These are phyloP conservation scores for Coregonus sp. DNA, from an alignment of 2,797 vertebrate species.

Conservation along the genomic window DNA sequence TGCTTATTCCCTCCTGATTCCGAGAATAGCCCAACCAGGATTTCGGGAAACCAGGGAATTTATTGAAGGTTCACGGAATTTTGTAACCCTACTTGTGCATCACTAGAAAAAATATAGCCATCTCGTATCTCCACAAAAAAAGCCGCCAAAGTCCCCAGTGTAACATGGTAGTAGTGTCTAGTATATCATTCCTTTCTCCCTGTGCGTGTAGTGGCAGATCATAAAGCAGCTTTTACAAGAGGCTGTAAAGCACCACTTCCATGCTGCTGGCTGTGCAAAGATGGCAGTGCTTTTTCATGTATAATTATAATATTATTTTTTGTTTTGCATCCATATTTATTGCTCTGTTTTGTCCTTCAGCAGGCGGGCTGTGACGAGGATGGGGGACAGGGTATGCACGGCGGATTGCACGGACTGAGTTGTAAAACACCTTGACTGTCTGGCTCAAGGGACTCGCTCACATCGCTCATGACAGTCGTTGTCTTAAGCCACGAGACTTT, in stretches of 20 bases:
- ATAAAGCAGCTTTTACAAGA: conserved; percentile 67
- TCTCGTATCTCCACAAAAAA: conserved; percentile 4
- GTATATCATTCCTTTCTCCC: conserved; percentile 40
- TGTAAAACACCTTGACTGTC: conserved; percentile 53
- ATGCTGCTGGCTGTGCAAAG: conserved; percentile 43
- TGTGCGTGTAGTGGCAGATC: conserved; percentile 50
- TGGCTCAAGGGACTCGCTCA: conserved; percentile 41
- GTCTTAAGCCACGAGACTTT: not conserved
- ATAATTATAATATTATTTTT: conserved; percentile 60
- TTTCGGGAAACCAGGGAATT: too few relatives aligned
- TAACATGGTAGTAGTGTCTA: conserved; percentile 23
- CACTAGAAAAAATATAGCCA: not conserved
- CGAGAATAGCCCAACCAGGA: too few relatives aligned
- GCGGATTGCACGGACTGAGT: conserved; percentile 48
- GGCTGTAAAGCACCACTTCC: conserved; percentile 62
- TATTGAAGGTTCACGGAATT: too few relatives aligned
- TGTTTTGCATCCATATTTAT: conserved; percentile 63
- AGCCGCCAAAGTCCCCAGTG: conserved; percentile 31
- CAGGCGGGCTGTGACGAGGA: conserved; percentile 10
- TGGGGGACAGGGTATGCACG: conserved; percentile 25
- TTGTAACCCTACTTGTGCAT: not conserved
- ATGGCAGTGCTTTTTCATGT: conserved; percentile 51
- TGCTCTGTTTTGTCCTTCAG: conserved; percentile 56
- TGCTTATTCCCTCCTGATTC: too few relatives aligned
- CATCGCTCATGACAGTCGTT: not conserved